Percentiles rank a stretch among this genome's conserved stretches.
These are phyloP conservation scores for Metridium senile DNA, from an alignment of 92 coral and sea anemone species.

Conservation along the genomic window DNA sequence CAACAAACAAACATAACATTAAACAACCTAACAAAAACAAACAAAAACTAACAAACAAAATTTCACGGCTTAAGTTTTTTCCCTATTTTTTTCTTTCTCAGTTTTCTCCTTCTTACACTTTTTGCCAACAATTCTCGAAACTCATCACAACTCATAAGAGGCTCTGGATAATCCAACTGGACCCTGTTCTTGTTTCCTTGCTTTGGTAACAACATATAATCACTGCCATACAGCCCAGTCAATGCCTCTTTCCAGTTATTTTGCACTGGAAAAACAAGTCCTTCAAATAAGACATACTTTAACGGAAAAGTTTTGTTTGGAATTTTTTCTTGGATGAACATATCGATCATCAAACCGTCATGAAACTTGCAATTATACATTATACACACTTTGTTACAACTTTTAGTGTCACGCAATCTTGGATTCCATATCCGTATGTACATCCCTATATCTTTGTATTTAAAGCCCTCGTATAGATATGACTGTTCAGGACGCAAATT, in stretches of 20 bases:
- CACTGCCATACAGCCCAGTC: constrained; percentile 30
- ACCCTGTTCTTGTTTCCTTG: constrained; percentile 11
- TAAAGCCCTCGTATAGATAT: neutral
- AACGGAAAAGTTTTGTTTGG: constrained; percentile 50
- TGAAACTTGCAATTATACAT: constrained; percentile 47
- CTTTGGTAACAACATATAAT: constrained; percentile 52
- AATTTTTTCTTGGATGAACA: constrained; percentile 27
- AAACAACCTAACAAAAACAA: too few relatives aligned
- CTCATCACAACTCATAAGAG: constrained; percentile 56
- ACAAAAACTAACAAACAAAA: too few relatives aligned
- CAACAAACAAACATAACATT: too few relatives aligned
- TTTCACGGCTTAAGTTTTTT: too few relatives aligned
- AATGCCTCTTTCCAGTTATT: constrained; percentile 47
- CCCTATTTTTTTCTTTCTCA: neutral
- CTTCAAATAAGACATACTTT: constrained; percentile 56
- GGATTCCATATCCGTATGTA: constrained; percentile 52
- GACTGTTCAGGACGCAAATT: constrained; percentile 39
- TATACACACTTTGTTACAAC: constrained; percentile 57
- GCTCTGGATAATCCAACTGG: constrained; percentile 42
- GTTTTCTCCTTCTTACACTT: constrained; percentile 7
- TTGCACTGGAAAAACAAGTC: constrained; percentile 58
- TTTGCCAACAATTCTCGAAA: constrained; percentile 1
- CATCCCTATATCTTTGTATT: constrained; percentile 56
- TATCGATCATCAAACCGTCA: constrained; percentile 63
- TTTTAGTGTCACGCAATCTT: constrained; percentile 57